Base-by-base conservation (phyloP, 2,113 vertebrate genomes). In the Ginglymostoma cirratum region DNA sequence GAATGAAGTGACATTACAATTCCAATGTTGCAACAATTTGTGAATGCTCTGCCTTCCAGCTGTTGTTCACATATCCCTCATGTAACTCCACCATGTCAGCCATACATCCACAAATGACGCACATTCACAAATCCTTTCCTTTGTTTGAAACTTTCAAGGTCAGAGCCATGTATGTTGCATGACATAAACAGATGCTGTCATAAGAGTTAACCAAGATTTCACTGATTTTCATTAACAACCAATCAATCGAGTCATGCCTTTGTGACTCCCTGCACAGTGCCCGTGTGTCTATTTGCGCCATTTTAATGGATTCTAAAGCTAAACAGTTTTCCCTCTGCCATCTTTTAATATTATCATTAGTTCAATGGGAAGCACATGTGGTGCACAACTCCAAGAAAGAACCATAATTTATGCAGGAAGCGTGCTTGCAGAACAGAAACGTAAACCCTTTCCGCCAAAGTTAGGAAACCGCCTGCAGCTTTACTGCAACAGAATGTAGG, bases 401-500 rank as follows among this genome's bases (percentile, higher is more conserved):
- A 38, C 89, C 17, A 38, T 93, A 66, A 93, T 65, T 93, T 66
- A 66, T 66, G 34, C n/a, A n/a, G 19, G 61, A 93, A 66, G 30
- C 61, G 23, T 90, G 48, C 17, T 61, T n/a, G 21, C 45, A 65
- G 23, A 89, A 30, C 7, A 89, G 86, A 55, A 89, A 90, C 61
- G 30, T 30, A 61, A 90, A 90, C 52, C 24, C 34, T 55, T 61
- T n/a, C 34, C 52, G 27, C 8, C 12, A 92, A 76, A 92, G 61
- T 92, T 92, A 8, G 89, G 17, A 8, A 30, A 90, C 89, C 5
- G 61, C 15, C 89, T 83, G 80, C 38, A 21, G 80, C 89, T 38
- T 1, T 8, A 24, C 30, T n/a, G 96, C 98, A 96, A 70, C 96
- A 96, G 96, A 97, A 96, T 95, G 98, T 97, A 98, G 97, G 97